Base-by-base conservation (phyloP, 2,113 vertebrate genomes). In the Rallus limicola region DNA sequence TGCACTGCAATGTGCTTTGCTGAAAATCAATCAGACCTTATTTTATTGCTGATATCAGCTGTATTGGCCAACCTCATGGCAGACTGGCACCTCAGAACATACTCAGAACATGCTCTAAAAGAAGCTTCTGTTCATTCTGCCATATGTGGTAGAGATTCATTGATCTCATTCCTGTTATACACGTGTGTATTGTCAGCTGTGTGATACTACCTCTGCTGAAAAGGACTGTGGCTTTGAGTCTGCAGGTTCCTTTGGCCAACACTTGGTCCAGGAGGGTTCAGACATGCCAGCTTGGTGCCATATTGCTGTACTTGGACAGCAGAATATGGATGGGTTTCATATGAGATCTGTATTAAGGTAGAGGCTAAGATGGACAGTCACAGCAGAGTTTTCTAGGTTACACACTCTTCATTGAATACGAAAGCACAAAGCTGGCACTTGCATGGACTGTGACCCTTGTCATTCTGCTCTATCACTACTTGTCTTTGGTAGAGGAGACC, bases 401-500 rank as follows among this genome's bases (percentile, higher is more conserved):
- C 48, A 28, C 31, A 15, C 11, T 44, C 56, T n/a, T 69, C 38
- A n/a, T 64, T 64, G 28, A 33, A 3, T 5, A 4, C 1, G 7
- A 36, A 38, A 89, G 15, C 28, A 40, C 23, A 25, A 46, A 64
- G 9, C 7, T 69, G 25, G 14, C 52, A 28, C 36, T 2, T 0
- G 0, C 2, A 0, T 6, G 42, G 36, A 6, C 44, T 25, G 16
- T 5, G 18, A 25, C 29, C 53, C 52, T 55, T 56, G 34, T 48
- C 34, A 10, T 23, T 31, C 26, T 26, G 4, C 72, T 84, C 68
- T 13, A 1, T 17, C 42, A 8, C 18, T 18, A 7, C 13, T n/a
- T 46, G 52, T 38, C 44, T n/a, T 58, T 55, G 78, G 59, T 42
- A 33, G 31, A 59, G 48, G 14, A 68, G 25, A 36, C 16, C 3